These are phyloP conservation scores for Cisticola juncidis DNA, from an alignment of 2,113 vertebrate species.

Conservation along the genomic window DNA sequence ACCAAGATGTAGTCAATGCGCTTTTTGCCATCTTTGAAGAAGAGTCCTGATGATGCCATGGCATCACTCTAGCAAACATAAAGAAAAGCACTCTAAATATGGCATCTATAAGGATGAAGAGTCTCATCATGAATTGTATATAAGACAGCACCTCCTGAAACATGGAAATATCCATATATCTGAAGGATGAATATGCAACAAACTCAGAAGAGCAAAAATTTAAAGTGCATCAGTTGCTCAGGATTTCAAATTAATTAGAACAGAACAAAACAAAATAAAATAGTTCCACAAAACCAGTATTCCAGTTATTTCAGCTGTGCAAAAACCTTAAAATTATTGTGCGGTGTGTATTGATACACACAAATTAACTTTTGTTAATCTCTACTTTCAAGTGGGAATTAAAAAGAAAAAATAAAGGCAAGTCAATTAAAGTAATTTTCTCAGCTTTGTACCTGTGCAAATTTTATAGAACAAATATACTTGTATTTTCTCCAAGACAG, in stretches of 20 bases:
- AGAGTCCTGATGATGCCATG: constrained; percentile 81
- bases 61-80: constrained; percentile 64
- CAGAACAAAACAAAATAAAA: not conserved
- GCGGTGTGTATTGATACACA: not conserved
- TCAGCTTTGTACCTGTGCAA: not conserved
- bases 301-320: not conserved
- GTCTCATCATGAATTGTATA: not conserved
- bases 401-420: not conserved
- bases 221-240: not conserved
- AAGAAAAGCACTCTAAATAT: not conserved
- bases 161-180: not conserved
- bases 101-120: not conserved
- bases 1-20: constrained; percentile 97
- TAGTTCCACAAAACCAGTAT: not conserved
- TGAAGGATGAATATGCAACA: not conserved
- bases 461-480: not conserved
- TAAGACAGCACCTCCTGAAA: not conserved
- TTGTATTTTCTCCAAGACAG: not conserved
- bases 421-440: not conserved
- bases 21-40: constrained; percentile 96
- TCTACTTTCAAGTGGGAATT: not conserved
- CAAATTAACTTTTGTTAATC: not conserved
- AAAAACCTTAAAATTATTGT: not conserved
- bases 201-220: not conserved
- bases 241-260: not conserved